phyloP scores from a whole-genome alignment of 1,140 invertebrate genomes.

The Danaus plexippus region DNA sequence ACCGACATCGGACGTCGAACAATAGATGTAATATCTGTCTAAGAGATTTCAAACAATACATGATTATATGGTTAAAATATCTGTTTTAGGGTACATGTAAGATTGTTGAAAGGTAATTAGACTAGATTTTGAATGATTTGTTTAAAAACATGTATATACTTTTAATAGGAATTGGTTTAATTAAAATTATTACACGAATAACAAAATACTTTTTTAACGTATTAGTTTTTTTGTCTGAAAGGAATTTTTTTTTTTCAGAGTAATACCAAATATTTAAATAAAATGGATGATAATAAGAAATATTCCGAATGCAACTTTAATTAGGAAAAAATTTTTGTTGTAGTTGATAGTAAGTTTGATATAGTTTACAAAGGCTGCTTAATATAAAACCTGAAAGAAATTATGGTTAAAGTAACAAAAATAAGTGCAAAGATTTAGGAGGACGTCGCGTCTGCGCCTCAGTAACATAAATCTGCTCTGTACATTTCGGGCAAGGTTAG shows the following conservation, averaged over 20 bases:
- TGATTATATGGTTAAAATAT: slow-evolving; percentile 1
- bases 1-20: slow-evolving; percentile 18
- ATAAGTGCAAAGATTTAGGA: slow-evolving; percentile 24
- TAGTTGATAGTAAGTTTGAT: slow-evolving; percentile 2
- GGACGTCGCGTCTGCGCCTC: slow-evolving; percentile 14
- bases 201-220: too few relatives aligned
- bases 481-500: slow-evolving; percentile 21
- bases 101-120: too few relatives aligned
- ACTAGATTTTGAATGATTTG: too few relatives aligned
- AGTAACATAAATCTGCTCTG: slow-evolving; percentile 29
- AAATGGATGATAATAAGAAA: too few relatives aligned
- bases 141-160: too few relatives aligned
- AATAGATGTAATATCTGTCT: slow-evolving; percentile 16
- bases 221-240: too few relatives aligned
- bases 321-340: too few relatives aligned
- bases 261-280: too few relatives aligned
- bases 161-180: too few relatives aligned
- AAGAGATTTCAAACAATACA: slow-evolving; percentile 10
- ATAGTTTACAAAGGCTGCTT: neutral
- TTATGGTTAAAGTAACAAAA: slow-evolving; percentile 14
- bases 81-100: neutral
- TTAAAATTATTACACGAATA: too few relatives aligned
- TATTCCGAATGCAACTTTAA: too few relatives aligned
- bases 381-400: neutral
- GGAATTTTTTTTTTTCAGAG: too few relatives aligned